phyloP scores from a whole-genome alignment of 2,113 vertebrate genomes.

The Ictalurus punctatus region DNA sequence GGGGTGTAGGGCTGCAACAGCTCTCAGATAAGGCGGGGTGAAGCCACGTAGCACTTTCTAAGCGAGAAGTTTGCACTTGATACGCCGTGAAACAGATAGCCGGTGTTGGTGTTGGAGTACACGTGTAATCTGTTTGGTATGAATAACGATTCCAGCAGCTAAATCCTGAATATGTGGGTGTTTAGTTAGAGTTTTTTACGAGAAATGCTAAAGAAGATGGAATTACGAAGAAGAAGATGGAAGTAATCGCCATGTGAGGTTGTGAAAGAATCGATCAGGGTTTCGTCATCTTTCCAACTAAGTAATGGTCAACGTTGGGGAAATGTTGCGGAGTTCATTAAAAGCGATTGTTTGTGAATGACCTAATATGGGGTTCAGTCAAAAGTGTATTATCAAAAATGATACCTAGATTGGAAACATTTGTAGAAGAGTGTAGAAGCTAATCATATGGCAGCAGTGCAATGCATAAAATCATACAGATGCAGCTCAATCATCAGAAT shows the following conservation, averaged over 20 bases:
- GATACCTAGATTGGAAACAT: neutral
- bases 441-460: neutral
- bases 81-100: neutral
- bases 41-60: slow-evolving; percentile 2
- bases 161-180: neutral
- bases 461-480: neutral
- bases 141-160: neutral
- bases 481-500: neutral
- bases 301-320: neutral
- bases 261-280: neutral
- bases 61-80: neutral
- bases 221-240: neutral
- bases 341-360: neutral
- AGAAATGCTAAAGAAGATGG: neutral
- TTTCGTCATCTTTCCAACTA: neutral
- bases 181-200: neutral
- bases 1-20: neutral
- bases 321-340: neutral
- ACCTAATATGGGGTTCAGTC: neutral
- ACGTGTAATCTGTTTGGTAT: slow-evolving; percentile 5
- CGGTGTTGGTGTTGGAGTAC: neutral
- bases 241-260: neutral
- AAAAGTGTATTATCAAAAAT: neutral
- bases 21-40: neutral
- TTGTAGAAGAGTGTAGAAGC: neutral